These are phyloP conservation scores for Nothobranchius kuhntae DNA, from an alignment of 2,113 vertebrate genomes.

Conservation along the genomic window DNA sequence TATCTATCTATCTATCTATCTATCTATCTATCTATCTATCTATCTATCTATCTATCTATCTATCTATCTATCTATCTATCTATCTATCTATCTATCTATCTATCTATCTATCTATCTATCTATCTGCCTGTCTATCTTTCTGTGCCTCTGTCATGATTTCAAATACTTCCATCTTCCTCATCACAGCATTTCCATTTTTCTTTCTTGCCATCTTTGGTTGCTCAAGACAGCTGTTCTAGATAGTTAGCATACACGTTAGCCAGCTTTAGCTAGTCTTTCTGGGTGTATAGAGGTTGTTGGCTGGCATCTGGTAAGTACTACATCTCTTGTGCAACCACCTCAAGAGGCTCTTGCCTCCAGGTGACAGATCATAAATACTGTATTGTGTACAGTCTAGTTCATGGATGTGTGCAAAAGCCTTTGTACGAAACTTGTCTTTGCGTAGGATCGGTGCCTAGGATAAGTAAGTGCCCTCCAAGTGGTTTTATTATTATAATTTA, in stretches of 20 bases:
- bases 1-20: constrained; percentile 59
- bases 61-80: constrained; percentile 66
- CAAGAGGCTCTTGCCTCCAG: constrained; percentile 43
- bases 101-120: constrained; percentile 52
- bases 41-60: constrained; percentile 65
- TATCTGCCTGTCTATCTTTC: constrained; percentile 26
- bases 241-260: constrained; percentile 39
- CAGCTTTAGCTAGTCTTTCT: constrained; percentile 50
- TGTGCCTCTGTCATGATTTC: not conserved
- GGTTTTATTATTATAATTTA: constrained; percentile 31
- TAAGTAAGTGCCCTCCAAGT: constrained; percentile 55
- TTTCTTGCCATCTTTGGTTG: constrained; percentile 15
- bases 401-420: constrained; percentile 43
- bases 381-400: constrained; percentile 13
- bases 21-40: constrained; percentile 53
- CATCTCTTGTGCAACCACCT: constrained; percentile 47
- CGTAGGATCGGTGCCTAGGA: constrained; percentile 54
- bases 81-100: constrained; percentile 52
- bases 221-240: constrained; percentile 11
- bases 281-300: constrained; percentile 52
- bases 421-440: constrained; percentile 51
- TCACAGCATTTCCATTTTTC: constrained; percentile 12
- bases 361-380: constrained; percentile 35
- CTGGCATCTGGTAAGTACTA: constrained; percentile 71
- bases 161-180: not conserved